phyloP scores from a whole-genome alignment of 1,140 invertebrate genomes.

The Vollenhovia emeryi region DNA sequence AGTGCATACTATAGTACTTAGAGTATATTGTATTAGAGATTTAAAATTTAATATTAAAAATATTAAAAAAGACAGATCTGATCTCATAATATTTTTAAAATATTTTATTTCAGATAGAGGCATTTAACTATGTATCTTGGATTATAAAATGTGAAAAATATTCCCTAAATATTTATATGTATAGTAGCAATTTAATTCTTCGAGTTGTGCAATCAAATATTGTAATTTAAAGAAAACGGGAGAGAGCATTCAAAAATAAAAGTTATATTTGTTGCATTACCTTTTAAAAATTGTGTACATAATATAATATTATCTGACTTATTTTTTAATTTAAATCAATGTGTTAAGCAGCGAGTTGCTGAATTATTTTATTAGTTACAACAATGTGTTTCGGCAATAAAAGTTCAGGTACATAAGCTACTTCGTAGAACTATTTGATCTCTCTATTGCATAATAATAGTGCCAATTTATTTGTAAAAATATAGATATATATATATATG shows the following conservation, averaged over 20 bases:
- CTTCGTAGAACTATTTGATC: constrained; percentile 50
- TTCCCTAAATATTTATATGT: constrained; percentile 49
- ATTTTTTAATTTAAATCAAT: constrained; percentile 15
- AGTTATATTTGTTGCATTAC: background rate
- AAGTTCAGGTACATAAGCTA: constrained; percentile 29
- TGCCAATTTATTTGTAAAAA: constrained; percentile 71
- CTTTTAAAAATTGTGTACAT: background rate
- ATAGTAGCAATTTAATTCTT: constrained; percentile 33
- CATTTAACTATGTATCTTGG: constrained; percentile 26
- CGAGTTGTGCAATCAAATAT: constrained; percentile 11
- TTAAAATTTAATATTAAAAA: constrained; percentile 42
- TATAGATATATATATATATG: constrained; percentile 57
- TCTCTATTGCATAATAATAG: constrained; percentile 67
- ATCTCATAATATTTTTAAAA: constrained; percentile 44
- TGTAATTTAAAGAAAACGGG: background rate
- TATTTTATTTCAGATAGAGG: constrained; percentile 33
- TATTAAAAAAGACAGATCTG: constrained; percentile 9
- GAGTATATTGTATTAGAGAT: constrained; percentile 20
- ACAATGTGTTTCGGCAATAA: constrained; percentile 38
- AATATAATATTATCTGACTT: constrained; percentile 17
- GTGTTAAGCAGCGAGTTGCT: background rate
- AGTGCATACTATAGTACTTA: constrained; percentile 1
- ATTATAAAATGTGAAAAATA: constrained; percentile 45
- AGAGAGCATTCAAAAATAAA: background rate
- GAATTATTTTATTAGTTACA: constrained; percentile 24